These are phyloP conservation scores for Malthinus flaveolus DNA, from an alignment of 2,888 invertebrate species.

Conservation along the genomic window DNA sequence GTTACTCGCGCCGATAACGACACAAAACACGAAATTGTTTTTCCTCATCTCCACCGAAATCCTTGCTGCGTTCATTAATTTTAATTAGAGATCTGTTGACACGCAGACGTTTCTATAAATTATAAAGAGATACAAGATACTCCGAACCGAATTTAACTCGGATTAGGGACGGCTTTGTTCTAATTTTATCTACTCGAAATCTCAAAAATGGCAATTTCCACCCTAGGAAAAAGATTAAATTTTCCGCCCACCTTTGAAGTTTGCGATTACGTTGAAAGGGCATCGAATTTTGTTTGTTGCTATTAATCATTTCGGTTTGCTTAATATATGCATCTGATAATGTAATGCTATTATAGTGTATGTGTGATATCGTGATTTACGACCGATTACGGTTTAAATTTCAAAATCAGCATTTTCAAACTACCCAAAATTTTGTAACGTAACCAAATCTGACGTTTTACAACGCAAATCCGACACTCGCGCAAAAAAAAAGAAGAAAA, in stretches of 20 bases:
- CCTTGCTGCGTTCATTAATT: slow-evolving; percentile 33
- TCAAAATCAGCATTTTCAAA: slow-evolving; percentile 25
- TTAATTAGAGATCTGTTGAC: slow-evolving; percentile 34
- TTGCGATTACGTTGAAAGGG: too few relatives aligned
- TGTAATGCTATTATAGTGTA: slow-evolving; percentile 24
- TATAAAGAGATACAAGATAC: slow-evolving; percentile 23
- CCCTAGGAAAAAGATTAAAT: too few relatives aligned
- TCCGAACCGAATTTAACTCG: slow-evolving; percentile 21
- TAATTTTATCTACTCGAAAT: slow-evolving; percentile 11
- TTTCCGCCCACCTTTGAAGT: too few relatives aligned
- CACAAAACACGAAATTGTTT: slow-evolving; percentile 25
- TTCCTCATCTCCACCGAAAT: slow-evolving; percentile 17
- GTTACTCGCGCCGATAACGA: slow-evolving; percentile 10
- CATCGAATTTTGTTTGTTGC: too few relatives aligned
- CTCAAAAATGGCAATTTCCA: too few relatives aligned
- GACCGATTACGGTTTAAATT: slow-evolving; percentile 24
- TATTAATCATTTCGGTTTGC: slow-evolving; percentile 9
- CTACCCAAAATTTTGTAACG: neutral
- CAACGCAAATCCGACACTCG: too few relatives aligned
- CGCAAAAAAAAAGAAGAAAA: too few relatives aligned
- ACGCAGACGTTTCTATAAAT: slow-evolving; percentile 28
- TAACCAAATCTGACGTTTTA: too few relatives aligned
- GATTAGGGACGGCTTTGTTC: slow-evolving; percentile 24
- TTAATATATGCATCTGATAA: slow-evolving; percentile 29
- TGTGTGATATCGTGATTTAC: slow-evolving; percentile 26